phyloP scores from a whole-genome alignment of 2,888 invertebrate genomes.

The Apocheima hispidaria region DNA sequence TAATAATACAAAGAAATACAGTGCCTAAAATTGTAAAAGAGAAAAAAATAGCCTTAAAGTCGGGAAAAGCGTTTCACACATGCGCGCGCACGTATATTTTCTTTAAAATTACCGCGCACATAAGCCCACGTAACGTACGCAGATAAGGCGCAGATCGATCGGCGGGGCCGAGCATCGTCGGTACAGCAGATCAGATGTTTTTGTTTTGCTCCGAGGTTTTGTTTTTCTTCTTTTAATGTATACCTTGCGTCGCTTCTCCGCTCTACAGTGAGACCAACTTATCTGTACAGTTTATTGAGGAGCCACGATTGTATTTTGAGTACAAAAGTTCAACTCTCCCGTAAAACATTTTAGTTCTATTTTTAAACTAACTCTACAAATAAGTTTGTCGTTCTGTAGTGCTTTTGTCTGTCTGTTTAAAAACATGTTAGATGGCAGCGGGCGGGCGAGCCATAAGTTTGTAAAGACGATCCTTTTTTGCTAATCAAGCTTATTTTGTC shows the following conservation, averaged over 20 bases:
- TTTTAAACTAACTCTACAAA: background rate
- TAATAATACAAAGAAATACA: background rate
- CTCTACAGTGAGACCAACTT: background rate
- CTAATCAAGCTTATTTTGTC: background rate
- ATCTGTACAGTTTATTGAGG: background rate
- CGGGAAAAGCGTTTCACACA: conserved; percentile 29
- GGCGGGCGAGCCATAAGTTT: background rate
- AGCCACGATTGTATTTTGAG: background rate
- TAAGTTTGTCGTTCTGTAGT: background rate
- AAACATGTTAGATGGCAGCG: background rate
- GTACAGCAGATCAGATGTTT: conserved; percentile 5
- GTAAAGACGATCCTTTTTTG: background rate
- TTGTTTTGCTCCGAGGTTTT: conserved; percentile 3
- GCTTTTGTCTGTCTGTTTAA: background rate
- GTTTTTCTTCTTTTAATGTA: background rate
- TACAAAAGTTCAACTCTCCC: background rate
- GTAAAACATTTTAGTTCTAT: background rate
- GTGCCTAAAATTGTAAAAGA: conserved; percentile 51
- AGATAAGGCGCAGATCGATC: conserved; percentile 28
- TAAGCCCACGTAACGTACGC: conserved; percentile 24
- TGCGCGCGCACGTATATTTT: conserved; percentile 61
- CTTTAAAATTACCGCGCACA: conserved; percentile 45
- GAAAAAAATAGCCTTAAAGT: conserved; percentile 43
- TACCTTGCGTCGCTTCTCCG: background rate
- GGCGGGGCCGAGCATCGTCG: conserved; percentile 11